Evolutionary conservation across 2,888 invertebrate genomes (phyloP), one percentile per base, ranked within the genome.

Genomic region (Spicauda simplicius): DNA sequence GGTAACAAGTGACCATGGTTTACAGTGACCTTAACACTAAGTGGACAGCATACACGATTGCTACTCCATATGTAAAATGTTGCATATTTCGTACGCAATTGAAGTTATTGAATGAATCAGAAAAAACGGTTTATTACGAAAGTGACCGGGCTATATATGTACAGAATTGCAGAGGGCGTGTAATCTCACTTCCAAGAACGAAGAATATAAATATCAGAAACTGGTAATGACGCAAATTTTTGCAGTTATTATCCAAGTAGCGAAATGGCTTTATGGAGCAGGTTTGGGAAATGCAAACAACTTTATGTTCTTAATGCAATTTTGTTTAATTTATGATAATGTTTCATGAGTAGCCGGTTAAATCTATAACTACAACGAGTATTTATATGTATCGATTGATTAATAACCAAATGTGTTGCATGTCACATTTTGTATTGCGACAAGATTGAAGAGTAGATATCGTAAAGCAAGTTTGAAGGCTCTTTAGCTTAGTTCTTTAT

Each of bases 151-250:
- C 64, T 41, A 41, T 52, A 20, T 56, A 56, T 54, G 58, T 20
- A 14, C 48, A 48, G 59, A 48, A 19, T 25, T 48, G 55, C 64
- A 48, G 50, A 50, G 30, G 20, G 37, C 50, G 57, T 64, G 37
- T 64, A 48, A 64, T 64, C n/a, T 48, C 45, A 55, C 58, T 64
- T 58, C 58, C 64, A 58, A 64, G 64, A 64, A 64, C 50, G 48
- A 57, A 50, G 57, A 64, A 57, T 58, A 64, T 52, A 64, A 64
- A 64, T 58, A 64, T 52, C 57, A 50, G 50, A 52, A 64, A 57
- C 56, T 57, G 64, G 37, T 58, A 64, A 64, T 58, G 53, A 53
- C 41, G 58, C 57, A 64, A 57, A 57, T 52, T 37, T 64, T 64
- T 64, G 52, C 64, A 64, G 64, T 53, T 58, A 57, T 37, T 53